Conservation (phyloP, 2,113 vertebrate genomes). For the Cheirogaleus medius region DNA sequence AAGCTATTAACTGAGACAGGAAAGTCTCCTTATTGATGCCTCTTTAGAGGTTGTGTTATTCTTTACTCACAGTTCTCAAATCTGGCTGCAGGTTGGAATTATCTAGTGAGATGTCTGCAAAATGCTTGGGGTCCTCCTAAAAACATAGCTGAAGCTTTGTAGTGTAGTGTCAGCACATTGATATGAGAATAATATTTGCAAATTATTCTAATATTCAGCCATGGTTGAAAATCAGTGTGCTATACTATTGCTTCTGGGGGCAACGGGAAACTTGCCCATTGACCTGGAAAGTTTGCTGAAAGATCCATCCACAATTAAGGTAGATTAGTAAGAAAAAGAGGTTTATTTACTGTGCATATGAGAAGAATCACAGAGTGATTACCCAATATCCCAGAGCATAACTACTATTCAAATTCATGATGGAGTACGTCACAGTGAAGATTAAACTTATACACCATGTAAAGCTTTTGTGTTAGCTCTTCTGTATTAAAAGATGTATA, state of each 20-base stretch:
- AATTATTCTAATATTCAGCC: not conserved
- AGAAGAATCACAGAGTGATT: too few species aligned
- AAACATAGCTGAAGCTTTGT: not conserved
- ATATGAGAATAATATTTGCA: not conserved
- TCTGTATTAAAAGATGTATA: not conserved
- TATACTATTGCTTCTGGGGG: not conserved
- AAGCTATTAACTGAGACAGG: not conserved
- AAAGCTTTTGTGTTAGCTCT: not conserved
- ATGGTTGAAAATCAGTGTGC: not conserved
- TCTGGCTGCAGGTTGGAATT: not conserved
- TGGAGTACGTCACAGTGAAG: not conserved
- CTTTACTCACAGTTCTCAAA: not conserved
- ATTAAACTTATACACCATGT: not conserved
- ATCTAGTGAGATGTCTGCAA: not conserved
- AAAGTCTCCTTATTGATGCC: not conserved
- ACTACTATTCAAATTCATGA: not conserved
- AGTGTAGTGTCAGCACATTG: not conserved
- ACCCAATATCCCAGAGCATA: not conserved
- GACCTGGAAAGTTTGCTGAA: too few species aligned
- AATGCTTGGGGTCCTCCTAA: not conserved
- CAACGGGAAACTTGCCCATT: too few species aligned
- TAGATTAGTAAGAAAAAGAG: too few species aligned
- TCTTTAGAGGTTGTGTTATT: not conserved
- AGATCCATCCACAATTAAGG: too few species aligned
- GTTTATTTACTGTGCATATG: too few species aligned